phyloP scores from a whole-genome alignment of 2,888 invertebrate genomes.

The Cotesia congregata region DNA sequence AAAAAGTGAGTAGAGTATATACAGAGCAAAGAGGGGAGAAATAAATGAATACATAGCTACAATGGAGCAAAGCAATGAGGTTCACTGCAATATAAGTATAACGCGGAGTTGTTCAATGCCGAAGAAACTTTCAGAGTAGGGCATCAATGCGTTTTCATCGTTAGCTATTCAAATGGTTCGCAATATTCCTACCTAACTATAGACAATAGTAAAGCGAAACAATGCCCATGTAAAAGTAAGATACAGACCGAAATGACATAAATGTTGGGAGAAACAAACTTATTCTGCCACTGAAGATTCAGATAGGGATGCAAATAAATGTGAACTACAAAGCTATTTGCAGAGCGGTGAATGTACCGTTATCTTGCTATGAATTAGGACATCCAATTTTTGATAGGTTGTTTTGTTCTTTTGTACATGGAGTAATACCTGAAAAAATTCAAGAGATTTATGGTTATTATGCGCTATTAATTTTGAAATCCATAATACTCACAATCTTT shows the following conservation, averaged over 20 bases:
- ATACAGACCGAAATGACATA: background rate
- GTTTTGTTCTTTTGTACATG: no score
- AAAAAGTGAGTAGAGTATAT: constrained; percentile 9
- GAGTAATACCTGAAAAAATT: no score
- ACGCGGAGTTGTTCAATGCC: background rate
- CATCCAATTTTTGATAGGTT: no score
- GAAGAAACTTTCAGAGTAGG: constrained; percentile 37
- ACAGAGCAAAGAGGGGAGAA: constrained; percentile 1
- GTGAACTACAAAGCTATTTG: background rate
- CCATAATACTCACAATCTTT: no score
- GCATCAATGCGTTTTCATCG: constrained; percentile 47
- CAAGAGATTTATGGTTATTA: no score
- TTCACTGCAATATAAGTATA: background rate
- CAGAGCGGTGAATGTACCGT: background rate
- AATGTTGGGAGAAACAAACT: background rate
- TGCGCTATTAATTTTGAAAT: no score
- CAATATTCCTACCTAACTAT: background rate
- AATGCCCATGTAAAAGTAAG: background rate
- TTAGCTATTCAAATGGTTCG: constrained; percentile 33
- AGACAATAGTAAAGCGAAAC: constrained; percentile 13
- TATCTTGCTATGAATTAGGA: no score
- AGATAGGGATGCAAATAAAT: background rate
- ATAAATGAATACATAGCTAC: constrained; percentile 10
- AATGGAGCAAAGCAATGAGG: constrained; percentile 2
- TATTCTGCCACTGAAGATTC: background rate